phyloP scores from a whole-genome alignment of 2,888 invertebrate species.

The Scaptodrosophila latifasciaeformis region DNA sequence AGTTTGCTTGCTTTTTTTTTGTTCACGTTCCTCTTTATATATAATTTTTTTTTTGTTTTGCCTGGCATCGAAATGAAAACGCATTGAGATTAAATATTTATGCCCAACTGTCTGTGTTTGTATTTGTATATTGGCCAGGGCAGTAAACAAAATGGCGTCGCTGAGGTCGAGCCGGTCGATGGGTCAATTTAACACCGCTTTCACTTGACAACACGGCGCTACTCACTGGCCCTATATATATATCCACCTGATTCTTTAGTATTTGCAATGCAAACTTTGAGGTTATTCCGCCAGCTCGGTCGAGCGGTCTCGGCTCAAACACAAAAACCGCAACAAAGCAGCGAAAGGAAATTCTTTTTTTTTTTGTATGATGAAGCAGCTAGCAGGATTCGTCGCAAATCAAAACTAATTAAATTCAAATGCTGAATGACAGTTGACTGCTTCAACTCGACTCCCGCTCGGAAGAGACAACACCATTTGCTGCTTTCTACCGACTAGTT shows the following conservation, averaged over 20 bases:
- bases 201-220: no score
- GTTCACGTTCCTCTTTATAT: not conserved
- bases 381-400: conserved; percentile 39
- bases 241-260: not conserved
- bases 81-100: conserved; percentile 73
- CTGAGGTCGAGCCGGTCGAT: not conserved
- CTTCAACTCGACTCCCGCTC: not conserved
- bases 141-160: conserved; percentile 15
- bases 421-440: conserved; percentile 20
- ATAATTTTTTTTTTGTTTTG: conserved; percentile 46
- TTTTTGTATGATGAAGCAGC: not conserved
- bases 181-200: conserved; percentile 24
- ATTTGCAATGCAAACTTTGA: not conserved
- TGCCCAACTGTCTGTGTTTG: conserved; percentile 70
- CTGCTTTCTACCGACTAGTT: no score
- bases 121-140: conserved; percentile 14
- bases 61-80: conserved; percentile 63
- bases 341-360: conserved; percentile 38
- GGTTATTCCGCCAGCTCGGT: not conserved
- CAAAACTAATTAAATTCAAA: conserved; percentile 51
- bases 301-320: conserved; percentile 8
- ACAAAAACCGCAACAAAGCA: conserved; percentile 36
- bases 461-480: no score
- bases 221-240: no score
- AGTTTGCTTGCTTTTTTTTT: conserved; percentile 43